Conservation (phyloP, 2,888 invertebrate genomes). For the Cheilosia pagana region DNA sequence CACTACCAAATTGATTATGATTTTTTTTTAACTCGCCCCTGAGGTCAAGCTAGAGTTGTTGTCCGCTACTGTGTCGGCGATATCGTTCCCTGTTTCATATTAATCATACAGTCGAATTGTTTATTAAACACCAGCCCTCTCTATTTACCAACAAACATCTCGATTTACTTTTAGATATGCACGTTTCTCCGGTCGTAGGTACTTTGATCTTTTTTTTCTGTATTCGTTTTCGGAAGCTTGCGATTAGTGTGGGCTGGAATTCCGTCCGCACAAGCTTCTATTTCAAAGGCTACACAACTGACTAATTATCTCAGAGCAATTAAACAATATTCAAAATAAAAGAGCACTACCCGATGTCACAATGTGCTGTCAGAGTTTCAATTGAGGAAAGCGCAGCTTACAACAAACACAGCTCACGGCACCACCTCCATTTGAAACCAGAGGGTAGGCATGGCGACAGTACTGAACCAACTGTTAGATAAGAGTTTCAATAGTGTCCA, state of each 20-base stretch:
- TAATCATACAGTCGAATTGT: no score
- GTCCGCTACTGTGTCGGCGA: not conserved
- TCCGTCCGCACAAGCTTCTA: conserved; percentile 35
- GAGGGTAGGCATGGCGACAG: conserved; percentile 11
- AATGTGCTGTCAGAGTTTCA: conserved; percentile 33
- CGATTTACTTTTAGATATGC: not conserved
- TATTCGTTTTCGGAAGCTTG: conserved; percentile 28
- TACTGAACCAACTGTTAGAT: conserved; percentile 35
- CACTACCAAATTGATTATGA: not conserved
- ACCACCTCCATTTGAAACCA: conserved; percentile 32
- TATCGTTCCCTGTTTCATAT: no score
- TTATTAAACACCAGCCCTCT: not conserved
- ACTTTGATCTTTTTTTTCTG: not conserved
- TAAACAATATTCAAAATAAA: conserved; percentile 55
- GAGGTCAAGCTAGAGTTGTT: not conserved
- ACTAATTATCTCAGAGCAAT: conserved; percentile 64
- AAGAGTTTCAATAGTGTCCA: conserved; percentile 19
- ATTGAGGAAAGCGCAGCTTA: conserved; percentile 41
- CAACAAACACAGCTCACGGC: conserved; percentile 17
- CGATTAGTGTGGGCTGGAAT: conserved; percentile 52
- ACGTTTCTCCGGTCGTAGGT: not conserved
- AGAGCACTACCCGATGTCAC: conserved; percentile 3
- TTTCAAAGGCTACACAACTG: conserved; percentile 34
- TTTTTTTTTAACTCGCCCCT: not conserved
- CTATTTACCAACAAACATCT: not conserved